Evolutionary conservation across 2,888 invertebrate genomes (phyloP).

Genomic region (Trachelus iudaicus): DNA sequence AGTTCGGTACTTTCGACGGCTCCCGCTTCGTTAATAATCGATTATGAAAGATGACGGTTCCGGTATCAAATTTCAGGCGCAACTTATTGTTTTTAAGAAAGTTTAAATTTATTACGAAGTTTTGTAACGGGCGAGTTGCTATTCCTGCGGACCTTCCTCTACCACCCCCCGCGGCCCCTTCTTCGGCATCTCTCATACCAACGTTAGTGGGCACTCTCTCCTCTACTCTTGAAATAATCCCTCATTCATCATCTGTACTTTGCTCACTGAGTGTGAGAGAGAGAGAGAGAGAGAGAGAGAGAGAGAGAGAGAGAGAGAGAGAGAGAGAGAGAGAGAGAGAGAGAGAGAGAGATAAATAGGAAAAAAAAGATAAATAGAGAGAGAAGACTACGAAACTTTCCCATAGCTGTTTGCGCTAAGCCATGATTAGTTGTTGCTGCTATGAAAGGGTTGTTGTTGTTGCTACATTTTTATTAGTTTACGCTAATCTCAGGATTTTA

Average conservation of each 20-base stretch:
- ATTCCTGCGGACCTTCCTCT: no score
- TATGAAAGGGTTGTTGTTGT: slow-evolving; percentile 46
- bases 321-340: slow-evolving; percentile 2
- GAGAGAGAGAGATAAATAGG: neutral
- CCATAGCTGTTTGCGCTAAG: slow-evolving; percentile 29
- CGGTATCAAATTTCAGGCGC: slow-evolving; percentile 39
- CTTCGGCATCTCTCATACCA: neutral
- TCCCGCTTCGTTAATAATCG: slow-evolving; percentile 57
- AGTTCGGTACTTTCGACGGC: slow-evolving; percentile 18
- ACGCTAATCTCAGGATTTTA: neutral
- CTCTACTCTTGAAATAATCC: slow-evolving; percentile 44
- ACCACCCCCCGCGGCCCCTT: neutral
- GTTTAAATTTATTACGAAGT: slow-evolving; percentile 57
- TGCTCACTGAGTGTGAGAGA: slow-evolving; percentile 8
- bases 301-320: slow-evolving; percentile 1
- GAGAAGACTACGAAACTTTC: neutral
- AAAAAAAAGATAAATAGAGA: neutral
- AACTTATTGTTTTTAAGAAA: slow-evolving; percentile 56
- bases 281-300: slow-evolving; percentile 1
- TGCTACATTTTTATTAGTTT: slow-evolving; percentile 44
- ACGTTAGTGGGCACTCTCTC: no score
- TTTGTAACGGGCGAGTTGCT: slow-evolving; percentile 18
- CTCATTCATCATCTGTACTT: slow-evolving; percentile 52
- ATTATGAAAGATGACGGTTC: slow-evolving; percentile 56
- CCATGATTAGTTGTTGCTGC: slow-evolving; percentile 46